phyloP scores from a whole-genome alignment of 1,140 invertebrate genomes.

The Leptestheria dahalacensis region DNA sequence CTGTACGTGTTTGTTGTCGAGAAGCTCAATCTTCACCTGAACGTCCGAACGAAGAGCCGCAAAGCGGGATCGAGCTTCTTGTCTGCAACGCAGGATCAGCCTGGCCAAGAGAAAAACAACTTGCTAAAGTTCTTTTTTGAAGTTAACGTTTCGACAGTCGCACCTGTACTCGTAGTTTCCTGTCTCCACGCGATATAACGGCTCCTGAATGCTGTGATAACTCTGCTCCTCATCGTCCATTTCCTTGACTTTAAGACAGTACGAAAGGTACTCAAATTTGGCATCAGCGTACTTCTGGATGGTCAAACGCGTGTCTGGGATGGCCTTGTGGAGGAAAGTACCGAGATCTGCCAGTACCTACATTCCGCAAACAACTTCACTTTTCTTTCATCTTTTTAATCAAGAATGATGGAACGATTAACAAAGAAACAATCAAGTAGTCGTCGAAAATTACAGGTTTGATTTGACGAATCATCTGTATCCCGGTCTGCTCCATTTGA shows the following conservation, averaged over 20 bases:
- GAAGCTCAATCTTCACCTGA: slow-evolving; percentile 85
- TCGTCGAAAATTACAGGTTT: slow-evolving; percentile 74
- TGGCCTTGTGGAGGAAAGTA: slow-evolving; percentile 91
- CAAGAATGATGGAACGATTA: too few species aligned
- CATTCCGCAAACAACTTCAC: too few species aligned
- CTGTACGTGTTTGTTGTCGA: slow-evolving; percentile 96
- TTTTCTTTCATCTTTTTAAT: too few species aligned
- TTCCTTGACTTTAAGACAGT: slow-evolving; percentile 88
- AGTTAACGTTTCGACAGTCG: slow-evolving; percentile 5
- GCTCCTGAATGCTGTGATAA: slow-evolving; percentile 86
- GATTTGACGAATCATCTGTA: slow-evolving; percentile 74
- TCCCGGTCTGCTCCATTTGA: slow-evolving; percentile 78
- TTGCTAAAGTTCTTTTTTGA: background rate
- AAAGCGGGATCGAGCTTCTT: slow-evolving; percentile 80
- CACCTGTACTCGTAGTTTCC: slow-evolving; percentile 97
- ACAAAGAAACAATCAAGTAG: too few species aligned
- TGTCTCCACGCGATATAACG: slow-evolving; percentile 91
- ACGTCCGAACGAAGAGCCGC: slow-evolving; percentile 87
- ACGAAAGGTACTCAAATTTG: slow-evolving; percentile 97
- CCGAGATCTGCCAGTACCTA: slow-evolving; percentile 83
- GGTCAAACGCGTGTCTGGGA: slow-evolving; percentile 92
- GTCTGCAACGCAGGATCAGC: slow-evolving; percentile 80
- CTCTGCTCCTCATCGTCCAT: slow-evolving; percentile 97
- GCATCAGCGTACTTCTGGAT: slow-evolving; percentile 94
- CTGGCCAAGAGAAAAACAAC: slow-evolving; percentile 29